phyloP scores from a whole-genome alignment of 2,113 vertebrate genomes.

The Laticauda colubrina region DNA sequence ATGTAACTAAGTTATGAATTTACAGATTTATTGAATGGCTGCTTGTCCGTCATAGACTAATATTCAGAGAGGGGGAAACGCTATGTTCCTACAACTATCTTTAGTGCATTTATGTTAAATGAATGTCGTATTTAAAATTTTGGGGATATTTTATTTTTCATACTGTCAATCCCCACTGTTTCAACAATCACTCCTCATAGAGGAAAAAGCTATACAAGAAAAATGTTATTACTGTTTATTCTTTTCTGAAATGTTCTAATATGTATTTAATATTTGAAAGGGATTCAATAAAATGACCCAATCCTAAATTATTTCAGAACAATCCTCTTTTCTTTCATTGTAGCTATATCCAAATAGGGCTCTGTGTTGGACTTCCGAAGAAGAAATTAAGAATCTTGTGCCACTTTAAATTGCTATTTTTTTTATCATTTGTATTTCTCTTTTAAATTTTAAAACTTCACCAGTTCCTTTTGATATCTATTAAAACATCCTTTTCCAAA shows the following conservation, averaged over 20 bases:
- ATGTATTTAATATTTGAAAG: not conserved
- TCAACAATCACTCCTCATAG: not conserved
- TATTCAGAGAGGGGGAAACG: not conserved
- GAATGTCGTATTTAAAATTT: not conserved
- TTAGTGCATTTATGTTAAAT: not conserved
- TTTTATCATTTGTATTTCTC: not conserved
- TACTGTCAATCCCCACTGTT: not conserved
- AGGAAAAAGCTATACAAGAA: not conserved
- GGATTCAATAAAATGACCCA: not conserved
- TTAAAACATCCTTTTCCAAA: not conserved
- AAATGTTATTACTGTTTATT: not conserved
- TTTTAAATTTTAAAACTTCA: not conserved
- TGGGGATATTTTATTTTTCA: not conserved
- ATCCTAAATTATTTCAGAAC: not conserved
- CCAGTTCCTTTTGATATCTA: not conserved
- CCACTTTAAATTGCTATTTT: not conserved
- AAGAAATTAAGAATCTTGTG: not conserved
- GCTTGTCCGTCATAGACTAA: constrained; percentile 8
- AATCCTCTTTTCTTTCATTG: not conserved
- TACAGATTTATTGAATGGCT: not conserved
- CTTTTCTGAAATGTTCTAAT: not conserved
- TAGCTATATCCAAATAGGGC: not conserved
- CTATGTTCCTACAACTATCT: not conserved
- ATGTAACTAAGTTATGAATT: not conserved
- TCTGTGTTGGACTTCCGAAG: not conserved